phyloP scores from a whole-genome alignment of 2,113 vertebrate genomes.

The Oncorhynchus keta region DNA sequence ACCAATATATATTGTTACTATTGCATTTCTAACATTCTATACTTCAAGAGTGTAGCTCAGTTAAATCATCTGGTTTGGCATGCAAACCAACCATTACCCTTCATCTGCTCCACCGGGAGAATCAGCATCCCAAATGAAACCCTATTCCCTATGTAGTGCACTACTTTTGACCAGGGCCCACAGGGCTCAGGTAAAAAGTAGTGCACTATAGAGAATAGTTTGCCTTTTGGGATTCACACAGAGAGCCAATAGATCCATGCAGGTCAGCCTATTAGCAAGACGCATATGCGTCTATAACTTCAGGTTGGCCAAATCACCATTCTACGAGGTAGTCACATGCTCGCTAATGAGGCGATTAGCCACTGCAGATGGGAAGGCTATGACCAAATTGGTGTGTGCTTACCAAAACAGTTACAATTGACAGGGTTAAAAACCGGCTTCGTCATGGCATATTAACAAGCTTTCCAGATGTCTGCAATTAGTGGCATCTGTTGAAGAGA shows the following conservation, averaged over 20 bases:
- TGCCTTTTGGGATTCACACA: not conserved
- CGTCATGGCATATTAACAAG: not conserved
- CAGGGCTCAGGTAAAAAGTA: no score
- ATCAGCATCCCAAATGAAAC: no score
- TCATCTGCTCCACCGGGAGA: not conserved
- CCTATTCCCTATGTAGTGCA: no score
- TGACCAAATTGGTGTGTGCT: not conserved
- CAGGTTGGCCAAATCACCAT: not conserved
- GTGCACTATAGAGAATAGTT: no score
- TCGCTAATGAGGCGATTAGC: not conserved
- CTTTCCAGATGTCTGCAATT: not conserved
- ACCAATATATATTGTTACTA: not conserved
- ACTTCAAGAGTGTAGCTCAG: not conserved
- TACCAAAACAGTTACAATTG: not conserved
- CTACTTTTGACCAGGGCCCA: no score
- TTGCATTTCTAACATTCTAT: not conserved
- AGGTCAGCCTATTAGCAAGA: not conserved
- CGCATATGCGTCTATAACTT: not conserved
- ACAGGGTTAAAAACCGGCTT: not conserved
- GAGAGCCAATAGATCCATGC: not conserved
- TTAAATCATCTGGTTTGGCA: not conserved
- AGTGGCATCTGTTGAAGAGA: not conserved
- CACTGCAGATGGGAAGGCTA: not conserved
- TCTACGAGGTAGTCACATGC: not conserved
- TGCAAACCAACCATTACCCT: not conserved